phyloP scores from a whole-genome alignment of 1,140 invertebrate genomes.

The Calephelis nemesis region DNA sequence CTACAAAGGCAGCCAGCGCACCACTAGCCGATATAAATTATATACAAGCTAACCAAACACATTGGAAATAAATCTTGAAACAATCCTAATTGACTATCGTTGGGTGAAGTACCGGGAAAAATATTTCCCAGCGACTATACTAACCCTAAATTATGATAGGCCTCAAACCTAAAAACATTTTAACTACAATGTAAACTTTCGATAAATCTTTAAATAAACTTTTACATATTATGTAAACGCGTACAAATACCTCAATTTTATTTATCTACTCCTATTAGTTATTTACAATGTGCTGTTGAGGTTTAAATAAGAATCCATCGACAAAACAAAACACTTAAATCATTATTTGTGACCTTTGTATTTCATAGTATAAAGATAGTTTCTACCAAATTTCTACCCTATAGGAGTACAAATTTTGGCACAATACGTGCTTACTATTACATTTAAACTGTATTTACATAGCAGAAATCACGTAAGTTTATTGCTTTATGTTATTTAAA shows the following conservation, averaged over 20 bases:
- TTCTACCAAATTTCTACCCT: slow-evolving; percentile 18
- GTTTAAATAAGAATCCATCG: slow-evolving; percentile 6
- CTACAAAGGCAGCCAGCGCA: slow-evolving; percentile 2
- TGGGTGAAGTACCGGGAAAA: slow-evolving; percentile 71
- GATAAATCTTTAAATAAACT: slow-evolving; percentile 67
- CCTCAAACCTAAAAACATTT: slow-evolving; percentile 35
- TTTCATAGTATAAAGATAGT: slow-evolving; percentile 5
- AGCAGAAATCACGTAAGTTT: slow-evolving; percentile 53
- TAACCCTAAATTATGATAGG: slow-evolving; percentile 54
- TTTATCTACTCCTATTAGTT: slow-evolving; percentile 23
- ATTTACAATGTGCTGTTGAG: slow-evolving; percentile 51
- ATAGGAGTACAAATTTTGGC: slow-evolving; percentile 55
- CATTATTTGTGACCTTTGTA: slow-evolving; percentile 17
- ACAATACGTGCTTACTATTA: slow-evolving; percentile 58
- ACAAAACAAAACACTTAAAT: slow-evolving; percentile 11
- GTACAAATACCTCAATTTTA: slow-evolving; percentile 58
- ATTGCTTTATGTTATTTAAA: slow-evolving; percentile 53
- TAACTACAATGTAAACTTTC: slow-evolving; percentile 41
- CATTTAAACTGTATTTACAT: slow-evolving; percentile 48
- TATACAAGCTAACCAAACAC: slow-evolving; percentile 57
- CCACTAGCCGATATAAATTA: slow-evolving; percentile 43
- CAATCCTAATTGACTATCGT: slow-evolving; percentile 77
- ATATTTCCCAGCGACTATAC: slow-evolving; percentile 56
- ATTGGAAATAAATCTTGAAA: slow-evolving; percentile 54
- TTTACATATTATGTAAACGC: slow-evolving; percentile 70